Percentiles rank a stretch among this genome's conserved stretches.
Evolutionary conservation across 2,888 invertebrate species (phyloP).

Genomic region (Serrognathus titanus): DNA sequence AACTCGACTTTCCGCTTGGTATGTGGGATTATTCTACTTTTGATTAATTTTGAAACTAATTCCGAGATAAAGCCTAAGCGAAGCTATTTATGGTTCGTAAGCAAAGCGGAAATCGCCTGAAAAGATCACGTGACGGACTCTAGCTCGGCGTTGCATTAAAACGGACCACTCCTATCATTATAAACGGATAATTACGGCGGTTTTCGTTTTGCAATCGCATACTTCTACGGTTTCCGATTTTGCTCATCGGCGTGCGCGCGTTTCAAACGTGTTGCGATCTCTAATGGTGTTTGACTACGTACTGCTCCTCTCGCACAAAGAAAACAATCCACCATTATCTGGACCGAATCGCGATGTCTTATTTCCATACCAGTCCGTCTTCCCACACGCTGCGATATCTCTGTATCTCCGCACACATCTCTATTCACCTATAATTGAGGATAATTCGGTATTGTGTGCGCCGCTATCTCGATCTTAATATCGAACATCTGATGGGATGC

Average conservation of each 20-base stretch:
- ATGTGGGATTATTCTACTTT: too few species aligned
- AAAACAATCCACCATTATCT: constrained; percentile 18
- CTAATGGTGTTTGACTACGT: constrained; percentile 15
- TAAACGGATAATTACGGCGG: constrained; percentile 33
- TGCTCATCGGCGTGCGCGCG: not conserved
- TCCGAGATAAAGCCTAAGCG: too few species aligned
- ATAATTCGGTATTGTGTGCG: constrained; percentile 38
- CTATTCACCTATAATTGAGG: constrained; percentile 42
- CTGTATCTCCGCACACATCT: constrained; percentile 35
- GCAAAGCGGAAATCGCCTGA: constrained; percentile 4
- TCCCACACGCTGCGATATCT: constrained; percentile 36
- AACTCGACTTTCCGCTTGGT: too few species aligned
- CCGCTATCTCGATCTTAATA: constrained; percentile 21
- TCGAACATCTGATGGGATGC: constrained; percentile 12
- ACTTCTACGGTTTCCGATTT: constrained; percentile 16
- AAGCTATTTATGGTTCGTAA: too few species aligned
- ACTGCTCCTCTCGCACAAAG: constrained; percentile 10
- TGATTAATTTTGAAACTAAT: too few species aligned
- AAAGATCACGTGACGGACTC: constrained; percentile 29
- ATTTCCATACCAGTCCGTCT: constrained; percentile 31
- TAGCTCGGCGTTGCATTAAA: constrained; percentile 26
- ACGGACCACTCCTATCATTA: constrained; percentile 28
- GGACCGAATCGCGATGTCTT: constrained; percentile 27
- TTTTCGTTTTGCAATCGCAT: constrained; percentile 31
- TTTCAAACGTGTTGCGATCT: constrained; percentile 6